phyloP scores from a whole-genome alignment of 2,797 vertebrate genomes.

The Pachyuromys duprasi region DNA sequence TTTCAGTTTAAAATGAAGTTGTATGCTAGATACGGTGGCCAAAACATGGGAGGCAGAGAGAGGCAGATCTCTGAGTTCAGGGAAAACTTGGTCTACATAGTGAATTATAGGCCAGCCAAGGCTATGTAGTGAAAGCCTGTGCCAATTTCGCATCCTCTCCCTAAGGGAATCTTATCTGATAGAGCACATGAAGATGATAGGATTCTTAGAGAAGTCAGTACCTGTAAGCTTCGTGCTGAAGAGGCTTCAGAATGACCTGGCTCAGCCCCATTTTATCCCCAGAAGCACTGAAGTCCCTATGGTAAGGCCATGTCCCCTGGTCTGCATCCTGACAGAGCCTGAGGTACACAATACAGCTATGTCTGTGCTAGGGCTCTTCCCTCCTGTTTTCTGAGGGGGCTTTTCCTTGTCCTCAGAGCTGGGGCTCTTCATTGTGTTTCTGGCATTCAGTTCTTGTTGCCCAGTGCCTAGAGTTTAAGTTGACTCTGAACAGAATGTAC shows the following conservation, averaged over 20 bases:
- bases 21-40: background rate
- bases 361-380: background rate
- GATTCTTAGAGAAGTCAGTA: background rate
- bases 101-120: background rate
- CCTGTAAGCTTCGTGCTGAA: background rate
- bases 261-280: background rate
- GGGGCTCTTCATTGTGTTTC: background rate
- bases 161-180: background rate
- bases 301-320: background rate
- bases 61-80: background rate
- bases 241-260: background rate
- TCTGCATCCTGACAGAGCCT: background rate
- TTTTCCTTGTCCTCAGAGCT: background rate
- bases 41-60: background rate
- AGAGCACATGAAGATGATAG: background rate
- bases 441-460: background rate
- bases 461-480: no score
- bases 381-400: background rate
- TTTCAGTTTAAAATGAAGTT: background rate
- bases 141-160: background rate
- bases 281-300: background rate
- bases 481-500: background rate
- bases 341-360: background rate
- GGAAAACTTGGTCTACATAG: background rate
- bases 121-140: background rate